Conservation (phyloP, 1,140 invertebrate species). For the Ganaspis sp. region DNA sequence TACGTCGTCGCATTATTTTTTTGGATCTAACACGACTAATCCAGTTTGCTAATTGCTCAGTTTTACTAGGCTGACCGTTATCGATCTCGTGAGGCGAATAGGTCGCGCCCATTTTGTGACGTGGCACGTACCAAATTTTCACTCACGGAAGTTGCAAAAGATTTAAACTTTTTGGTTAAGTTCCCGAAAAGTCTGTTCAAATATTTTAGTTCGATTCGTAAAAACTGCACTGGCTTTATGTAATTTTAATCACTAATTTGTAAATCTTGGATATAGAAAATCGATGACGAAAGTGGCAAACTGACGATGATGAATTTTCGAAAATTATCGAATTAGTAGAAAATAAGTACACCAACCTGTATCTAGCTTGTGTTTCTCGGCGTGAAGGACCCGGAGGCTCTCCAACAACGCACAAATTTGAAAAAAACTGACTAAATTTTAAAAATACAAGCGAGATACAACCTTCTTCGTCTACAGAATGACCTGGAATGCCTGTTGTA, state of each 20-base stretch:
- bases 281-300: too few relatives aligned
- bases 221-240: neutral
- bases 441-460: conserved; percentile 51
- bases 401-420: conserved; percentile 36
- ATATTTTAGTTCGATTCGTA: neutral
- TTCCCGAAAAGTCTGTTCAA: too few relatives aligned
- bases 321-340: conserved; percentile 49
- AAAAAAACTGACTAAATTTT: conserved; percentile 14
- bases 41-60: conserved; percentile 71
- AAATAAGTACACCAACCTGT: conserved; percentile 68
- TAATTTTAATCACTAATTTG: too few relatives aligned
- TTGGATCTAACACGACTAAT: conserved; percentile 73
- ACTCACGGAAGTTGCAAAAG: neutral
- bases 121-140: neutral
- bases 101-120: conserved; percentile 44
- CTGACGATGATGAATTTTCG: neutral
- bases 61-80: conserved; percentile 55
- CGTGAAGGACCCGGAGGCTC: conserved; percentile 44
- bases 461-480: conserved; percentile 36
- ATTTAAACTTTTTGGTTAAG: too few relatives aligned
- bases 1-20: conserved; percentile 67
- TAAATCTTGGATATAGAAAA: too few relatives aligned
- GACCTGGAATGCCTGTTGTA: conserved; percentile 42
- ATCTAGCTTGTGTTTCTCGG: conserved; percentile 61
- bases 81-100: conserved; percentile 49